Conservation (phyloP, 1,140 invertebrate species). For the Aphaenogaster floridana region DNA sequence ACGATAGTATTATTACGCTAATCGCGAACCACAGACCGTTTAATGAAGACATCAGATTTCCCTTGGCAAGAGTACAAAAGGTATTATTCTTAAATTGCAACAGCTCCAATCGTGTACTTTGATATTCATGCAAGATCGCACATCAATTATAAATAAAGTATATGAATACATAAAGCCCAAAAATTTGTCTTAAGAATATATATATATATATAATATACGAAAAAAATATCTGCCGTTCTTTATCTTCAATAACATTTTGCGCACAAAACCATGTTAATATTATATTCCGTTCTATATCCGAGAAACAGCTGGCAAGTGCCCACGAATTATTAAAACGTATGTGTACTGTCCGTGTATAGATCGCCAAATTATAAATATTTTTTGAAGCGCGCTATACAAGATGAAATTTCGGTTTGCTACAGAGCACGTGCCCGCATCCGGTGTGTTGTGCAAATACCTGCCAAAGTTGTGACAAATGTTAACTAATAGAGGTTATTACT, state of each 20-base stretch:
- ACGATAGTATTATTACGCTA: not conserved
- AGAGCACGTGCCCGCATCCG: slow-evolving; percentile 22
- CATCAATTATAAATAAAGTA: not conserved
- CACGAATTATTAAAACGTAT: slow-evolving; percentile 37
- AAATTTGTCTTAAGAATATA: not conserved
- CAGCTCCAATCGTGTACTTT: not conserved
- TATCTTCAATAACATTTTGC: not conserved
- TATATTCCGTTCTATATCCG: slow-evolving; percentile 21
- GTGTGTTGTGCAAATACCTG: slow-evolving; percentile 41
- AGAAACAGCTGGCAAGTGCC: slow-evolving; percentile 11
- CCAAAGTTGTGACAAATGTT: slow-evolving; percentile 28
- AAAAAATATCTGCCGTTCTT: not conserved
- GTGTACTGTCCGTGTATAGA: not conserved
- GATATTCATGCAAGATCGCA: not conserved
- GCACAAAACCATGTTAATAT: slow-evolving; percentile 23
- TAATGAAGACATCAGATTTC: slow-evolving; percentile 55
- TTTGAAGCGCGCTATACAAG: not conserved
- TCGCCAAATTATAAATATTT: slow-evolving; percentile 39
- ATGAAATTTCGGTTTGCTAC: slow-evolving; percentile 28
- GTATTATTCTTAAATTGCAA: not conserved
- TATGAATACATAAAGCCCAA: not conserved
- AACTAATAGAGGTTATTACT: slow-evolving; percentile 26
- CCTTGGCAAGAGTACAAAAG: slow-evolving; percentile 77
- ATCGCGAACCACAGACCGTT: not conserved
- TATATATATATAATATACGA: not conserved